Evolutionary conservation across 2,888 invertebrate genomes (phyloP).

Genomic region (Desoria tigrina): DNA sequence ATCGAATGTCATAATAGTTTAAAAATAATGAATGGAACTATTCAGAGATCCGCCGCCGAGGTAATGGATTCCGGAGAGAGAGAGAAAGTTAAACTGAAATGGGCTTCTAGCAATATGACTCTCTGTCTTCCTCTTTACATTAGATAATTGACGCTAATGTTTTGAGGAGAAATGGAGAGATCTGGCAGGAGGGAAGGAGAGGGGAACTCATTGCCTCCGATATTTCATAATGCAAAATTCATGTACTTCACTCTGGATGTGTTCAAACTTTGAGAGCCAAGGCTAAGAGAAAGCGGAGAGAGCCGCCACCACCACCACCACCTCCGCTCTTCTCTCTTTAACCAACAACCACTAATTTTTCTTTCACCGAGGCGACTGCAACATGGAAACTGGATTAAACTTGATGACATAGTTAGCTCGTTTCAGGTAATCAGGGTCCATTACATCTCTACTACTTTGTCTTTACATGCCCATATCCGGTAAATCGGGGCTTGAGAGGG

Average conservation of each 20-base stretch:
- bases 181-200: no score
- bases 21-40: conserved; percentile 9
- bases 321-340: conserved; percentile 9
- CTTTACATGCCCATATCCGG: no score
- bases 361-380: conserved; percentile 38
- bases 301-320: no score
- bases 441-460: not conserved
- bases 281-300: not conserved
- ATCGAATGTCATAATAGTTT: conserved; percentile 18
- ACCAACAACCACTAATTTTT: conserved; percentile 41
- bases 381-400: conserved; percentile 54
- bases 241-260: conserved; percentile 39
- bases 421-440: conserved; percentile 19
- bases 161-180: no score
- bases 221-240: conserved; percentile 50
- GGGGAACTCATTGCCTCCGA: conserved; percentile 28
- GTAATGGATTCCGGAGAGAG: conserved; percentile 23
- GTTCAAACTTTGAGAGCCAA: not conserved
- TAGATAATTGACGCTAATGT: conserved; percentile 49
- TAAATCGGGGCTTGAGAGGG: no score
- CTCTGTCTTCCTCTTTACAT: conserved; percentile 29
- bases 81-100: conserved; percentile 21
- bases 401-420: conserved; percentile 42
- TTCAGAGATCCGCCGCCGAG: no score
- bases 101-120: conserved; percentile 19